These are phyloP conservation scores for Gnathonemus longibarbis DNA, from an alignment of 2,113 vertebrate genomes.

Conservation along the genomic window DNA sequence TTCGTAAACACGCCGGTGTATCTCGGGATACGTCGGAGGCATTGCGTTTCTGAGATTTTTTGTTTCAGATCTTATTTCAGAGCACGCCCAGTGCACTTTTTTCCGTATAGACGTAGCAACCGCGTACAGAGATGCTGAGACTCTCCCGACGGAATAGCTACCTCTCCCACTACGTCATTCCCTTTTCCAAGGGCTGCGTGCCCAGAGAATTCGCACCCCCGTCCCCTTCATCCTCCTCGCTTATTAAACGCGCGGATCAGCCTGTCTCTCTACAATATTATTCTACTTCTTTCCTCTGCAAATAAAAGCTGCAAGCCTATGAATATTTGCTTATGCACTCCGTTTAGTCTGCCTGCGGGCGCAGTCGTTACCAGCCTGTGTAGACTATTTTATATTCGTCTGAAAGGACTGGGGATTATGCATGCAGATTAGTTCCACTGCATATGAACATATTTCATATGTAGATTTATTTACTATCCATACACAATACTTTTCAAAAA, in stretches of 20 bases:
- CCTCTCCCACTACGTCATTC: conserved; percentile 20
- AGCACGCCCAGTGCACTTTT: not conserved
- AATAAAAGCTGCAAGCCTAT: not conserved
- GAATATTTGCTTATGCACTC: not conserved
- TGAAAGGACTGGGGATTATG: not conserved
- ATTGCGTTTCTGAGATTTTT: not conserved
- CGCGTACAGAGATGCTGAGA: not conserved
- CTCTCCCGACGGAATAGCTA: not conserved
- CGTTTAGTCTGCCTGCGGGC: not conserved
- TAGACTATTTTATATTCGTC: not conserved
- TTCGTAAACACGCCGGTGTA: not conserved
- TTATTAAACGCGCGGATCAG: not conserved
- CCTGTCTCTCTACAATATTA: not conserved
- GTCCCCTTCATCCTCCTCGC: not conserved
- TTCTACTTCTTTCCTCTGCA: not conserved
- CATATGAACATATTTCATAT: not conserved
- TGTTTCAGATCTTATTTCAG: not conserved
- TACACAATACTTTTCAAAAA: not conserved
- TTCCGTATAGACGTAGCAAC: not conserved
- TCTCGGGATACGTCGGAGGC: not conserved
- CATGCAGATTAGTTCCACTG: not conserved
- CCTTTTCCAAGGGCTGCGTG: not conserved
- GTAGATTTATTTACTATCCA: not conserved
- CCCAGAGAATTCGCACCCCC: not conserved
- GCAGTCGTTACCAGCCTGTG: not conserved